Evolutionary conservation across 2,113 vertebrate species (phyloP), one percentile per base, ranked within the genome.

Genomic region (Beaufortia kweichowensis): DNA sequence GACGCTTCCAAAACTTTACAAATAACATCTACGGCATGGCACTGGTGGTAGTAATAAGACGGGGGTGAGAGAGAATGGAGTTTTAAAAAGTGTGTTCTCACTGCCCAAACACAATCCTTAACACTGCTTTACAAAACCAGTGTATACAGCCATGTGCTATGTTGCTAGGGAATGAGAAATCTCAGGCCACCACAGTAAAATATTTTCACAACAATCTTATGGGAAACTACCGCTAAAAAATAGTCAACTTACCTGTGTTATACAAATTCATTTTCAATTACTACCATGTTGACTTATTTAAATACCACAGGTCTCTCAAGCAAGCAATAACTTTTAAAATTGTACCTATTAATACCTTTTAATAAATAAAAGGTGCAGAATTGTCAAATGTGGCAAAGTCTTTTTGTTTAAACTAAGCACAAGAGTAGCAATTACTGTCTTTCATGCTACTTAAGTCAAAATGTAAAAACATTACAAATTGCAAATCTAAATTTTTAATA

Each of bases 11-110:
- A 41, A 69, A 83, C 29, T 46, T 67, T 62, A 84, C 76, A 46
- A 75, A 64, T 33, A 69, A 80, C 79, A 43, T 57, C 62, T 65
- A 80, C 50, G 64, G 28, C 57, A 75, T 78, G 76, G 80, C 80
- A 81, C 80, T 43, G 60, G 11, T 31, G 80, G 48, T 55, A 43
- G 43, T 3, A 6, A 29, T 15, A 56, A 63, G 26, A 26, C 14
- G 28, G 29, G 74, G 19, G 46, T 43, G 10, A 23, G 63, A 76
- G 53, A n/a, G 48, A 75, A 39, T 24, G 46, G 57, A 75, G 60
- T 29, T 53, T 69, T 69, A 29, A 68, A 23, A 55, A 60, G 64
- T 60, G 65, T 33, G 75, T 21, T 33, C n/a, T 46, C 55, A 69
- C 28, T 67, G 39, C 35, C 28, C 26, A 60, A 61, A 68, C 24